These are phyloP conservation scores for Scaptomyza montana DNA, from an alignment of 1,140 invertebrate species.

Conservation along the genomic window DNA sequence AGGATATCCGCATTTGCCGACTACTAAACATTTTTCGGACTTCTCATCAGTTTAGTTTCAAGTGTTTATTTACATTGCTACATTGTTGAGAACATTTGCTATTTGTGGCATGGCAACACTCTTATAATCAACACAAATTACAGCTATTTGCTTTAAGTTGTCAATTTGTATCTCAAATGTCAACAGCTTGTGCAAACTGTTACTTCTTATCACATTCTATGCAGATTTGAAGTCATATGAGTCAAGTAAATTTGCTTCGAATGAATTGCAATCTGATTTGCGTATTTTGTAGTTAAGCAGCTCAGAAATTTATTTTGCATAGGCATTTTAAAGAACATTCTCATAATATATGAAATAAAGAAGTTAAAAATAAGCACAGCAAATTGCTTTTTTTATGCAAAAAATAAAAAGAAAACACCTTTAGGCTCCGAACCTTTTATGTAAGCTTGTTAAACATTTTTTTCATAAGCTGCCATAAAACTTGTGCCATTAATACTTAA, in stretches of 20 bases:
- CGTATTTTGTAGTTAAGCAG: too few relatives aligned
- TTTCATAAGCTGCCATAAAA: background rate
- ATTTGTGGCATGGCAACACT: conserved; percentile 5
- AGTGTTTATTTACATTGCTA: conserved; percentile 15
- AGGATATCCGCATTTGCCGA: conserved; percentile 42
- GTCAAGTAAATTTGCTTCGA: too few relatives aligned
- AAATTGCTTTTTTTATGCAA: too few relatives aligned
- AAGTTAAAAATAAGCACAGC: too few relatives aligned
- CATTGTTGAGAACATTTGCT: conserved; percentile 5
- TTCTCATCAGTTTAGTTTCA: conserved; percentile 32
- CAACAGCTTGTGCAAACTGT: background rate
- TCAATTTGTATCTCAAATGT: conserved; percentile 8
- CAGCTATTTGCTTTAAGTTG: conserved; percentile 8
- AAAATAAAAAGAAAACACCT: too few relatives aligned
- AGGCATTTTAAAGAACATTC: too few relatives aligned
- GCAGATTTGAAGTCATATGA: too few relatives aligned
- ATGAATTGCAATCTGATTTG: too few relatives aligned
- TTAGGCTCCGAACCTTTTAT: too few relatives aligned
- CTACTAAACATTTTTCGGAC: background rate
- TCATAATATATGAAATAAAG: too few relatives aligned
- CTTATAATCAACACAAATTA: conserved; percentile 20
- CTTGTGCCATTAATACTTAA: background rate
- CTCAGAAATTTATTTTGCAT: too few relatives aligned
- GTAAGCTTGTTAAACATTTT: too few relatives aligned
- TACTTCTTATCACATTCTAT: background rate